phyloP scores from a whole-genome alignment of 1,140 invertebrate species.

The Dreissena polymorpha region DNA sequence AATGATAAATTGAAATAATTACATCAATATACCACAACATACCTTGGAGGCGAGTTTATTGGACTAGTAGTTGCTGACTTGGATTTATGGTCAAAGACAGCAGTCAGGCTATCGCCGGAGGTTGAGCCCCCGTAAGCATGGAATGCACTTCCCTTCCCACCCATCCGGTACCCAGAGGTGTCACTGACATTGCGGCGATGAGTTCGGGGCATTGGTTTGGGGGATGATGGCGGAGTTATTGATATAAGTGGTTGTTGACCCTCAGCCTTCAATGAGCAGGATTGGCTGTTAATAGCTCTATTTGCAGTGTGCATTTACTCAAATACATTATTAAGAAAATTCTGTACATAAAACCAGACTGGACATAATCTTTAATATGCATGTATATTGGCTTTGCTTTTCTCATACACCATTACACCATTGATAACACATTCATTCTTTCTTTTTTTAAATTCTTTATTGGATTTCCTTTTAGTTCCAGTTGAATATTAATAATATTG shows the following conservation, averaged over 20 bases:
- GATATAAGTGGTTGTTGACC: constrained; percentile 73
- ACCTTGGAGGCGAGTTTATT: constrained; percentile 79
- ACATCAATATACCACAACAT: constrained; percentile 44
- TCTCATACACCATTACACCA: no score
- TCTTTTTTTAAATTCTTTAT: no score
- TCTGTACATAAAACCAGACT: no score
- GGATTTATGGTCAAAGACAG: constrained; percentile 69
- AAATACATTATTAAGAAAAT: no score
- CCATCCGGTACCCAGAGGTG: constrained; percentile 87
- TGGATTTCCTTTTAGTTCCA: no score
- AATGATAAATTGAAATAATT: no score
- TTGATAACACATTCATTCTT: no score
- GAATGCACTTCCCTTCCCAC: constrained; percentile 78
- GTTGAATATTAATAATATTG: no score
- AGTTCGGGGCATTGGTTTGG: constrained; percentile 55
- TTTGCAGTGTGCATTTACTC: no score
- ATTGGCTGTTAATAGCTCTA: not conserved
- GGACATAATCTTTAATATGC: no score
- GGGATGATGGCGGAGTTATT: constrained; percentile 77
- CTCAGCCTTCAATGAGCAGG: constrained; percentile 55
- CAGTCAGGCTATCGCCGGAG: not conserved
- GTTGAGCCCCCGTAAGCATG: constrained; percentile 46
- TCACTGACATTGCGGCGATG: constrained; percentile 92
- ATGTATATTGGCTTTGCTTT: no score
- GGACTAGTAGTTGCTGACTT: constrained; percentile 82